Conservation (phyloP, 2,888 invertebrate species). For the Diarsia dahlii region DNA sequence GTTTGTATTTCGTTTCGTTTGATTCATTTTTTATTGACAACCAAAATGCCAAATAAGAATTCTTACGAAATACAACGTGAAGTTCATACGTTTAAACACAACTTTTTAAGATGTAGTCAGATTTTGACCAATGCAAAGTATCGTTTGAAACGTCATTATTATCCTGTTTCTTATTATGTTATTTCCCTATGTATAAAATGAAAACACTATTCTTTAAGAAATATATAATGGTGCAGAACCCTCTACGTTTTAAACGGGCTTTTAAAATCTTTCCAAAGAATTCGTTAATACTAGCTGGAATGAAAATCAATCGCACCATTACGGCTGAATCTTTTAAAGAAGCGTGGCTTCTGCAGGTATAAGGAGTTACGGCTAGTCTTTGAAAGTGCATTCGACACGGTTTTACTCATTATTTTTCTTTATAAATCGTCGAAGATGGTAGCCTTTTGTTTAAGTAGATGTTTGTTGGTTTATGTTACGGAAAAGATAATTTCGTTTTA, state of each 20-base stretch:
- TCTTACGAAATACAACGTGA: no score
- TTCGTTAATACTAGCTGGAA: conserved; percentile 16
- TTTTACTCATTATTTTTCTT: conserved; percentile 11
- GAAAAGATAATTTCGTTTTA: neutral
- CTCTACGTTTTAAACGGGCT: neutral
- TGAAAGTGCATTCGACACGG: conserved; percentile 23
- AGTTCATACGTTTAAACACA: no score
- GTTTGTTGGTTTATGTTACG: neutral
- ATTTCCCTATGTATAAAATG: no score
- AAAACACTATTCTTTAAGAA: neutral
- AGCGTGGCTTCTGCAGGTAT: conserved; percentile 17
- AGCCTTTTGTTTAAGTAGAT: neutral
- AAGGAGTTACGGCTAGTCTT: conserved; percentile 33
- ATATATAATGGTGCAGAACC: neutral
- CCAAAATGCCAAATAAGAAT: no score
- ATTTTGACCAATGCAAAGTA: neutral
- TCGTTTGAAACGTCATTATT: neutral
- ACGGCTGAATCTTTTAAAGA: conserved; percentile 33
- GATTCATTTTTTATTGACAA: no score
- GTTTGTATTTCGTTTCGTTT: no score
- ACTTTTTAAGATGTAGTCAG: no score
- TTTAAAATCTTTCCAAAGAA: conserved; percentile 7
- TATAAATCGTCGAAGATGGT: neutral
- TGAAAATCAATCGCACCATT: conserved; percentile 41
- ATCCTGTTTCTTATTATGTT: neutral